These are phyloP conservation scores for Lasioglossum figueresi DNA, from an alignment of 2,888 invertebrate genomes.

Conservation along the genomic window DNA sequence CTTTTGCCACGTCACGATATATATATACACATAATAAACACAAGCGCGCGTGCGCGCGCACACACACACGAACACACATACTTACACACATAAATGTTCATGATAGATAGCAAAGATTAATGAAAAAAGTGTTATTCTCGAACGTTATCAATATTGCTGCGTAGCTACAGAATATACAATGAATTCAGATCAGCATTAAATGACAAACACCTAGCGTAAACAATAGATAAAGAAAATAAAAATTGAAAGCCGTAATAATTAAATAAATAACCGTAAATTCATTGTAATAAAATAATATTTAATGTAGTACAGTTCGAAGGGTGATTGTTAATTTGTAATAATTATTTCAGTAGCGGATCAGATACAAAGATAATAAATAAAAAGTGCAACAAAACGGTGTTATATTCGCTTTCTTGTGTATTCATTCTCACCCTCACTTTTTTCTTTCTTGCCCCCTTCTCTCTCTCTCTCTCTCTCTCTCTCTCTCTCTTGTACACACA, in stretches of 20 bases:
- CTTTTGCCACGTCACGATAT: background rate
- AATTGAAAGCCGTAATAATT: slow-evolving; percentile 47
- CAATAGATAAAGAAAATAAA: slow-evolving; percentile 53
- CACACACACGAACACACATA: background rate
- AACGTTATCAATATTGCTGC: slow-evolving; percentile 25
- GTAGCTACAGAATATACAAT: slow-evolving; percentile 13
- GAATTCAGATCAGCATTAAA: slow-evolving; percentile 58
- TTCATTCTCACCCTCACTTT: background rate
- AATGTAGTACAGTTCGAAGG: slow-evolving; percentile 76
- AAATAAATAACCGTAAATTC: slow-evolving; percentile 65
- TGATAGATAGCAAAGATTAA: slow-evolving; percentile 33
- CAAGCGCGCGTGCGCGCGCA: background rate
- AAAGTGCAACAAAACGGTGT: slow-evolving; percentile 48
- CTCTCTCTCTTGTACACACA: background rate
- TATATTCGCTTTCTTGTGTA: slow-evolving; percentile 38
- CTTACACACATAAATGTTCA: slow-evolving; percentile 20
- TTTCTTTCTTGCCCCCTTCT: background rate
- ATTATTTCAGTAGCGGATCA: slow-evolving; percentile 70
- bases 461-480: no score
- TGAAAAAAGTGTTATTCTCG: slow-evolving; percentile 19
- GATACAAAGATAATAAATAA: slow-evolving; percentile 67
- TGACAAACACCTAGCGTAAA: slow-evolving; percentile 59
- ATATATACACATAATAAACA: background rate
- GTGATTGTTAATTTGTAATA: slow-evolving; percentile 80
- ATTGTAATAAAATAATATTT: slow-evolving; percentile 72